Base-by-base conservation (phyloP, 2,113 vertebrate genomes). In the Hypomesus transpacificus region DNA sequence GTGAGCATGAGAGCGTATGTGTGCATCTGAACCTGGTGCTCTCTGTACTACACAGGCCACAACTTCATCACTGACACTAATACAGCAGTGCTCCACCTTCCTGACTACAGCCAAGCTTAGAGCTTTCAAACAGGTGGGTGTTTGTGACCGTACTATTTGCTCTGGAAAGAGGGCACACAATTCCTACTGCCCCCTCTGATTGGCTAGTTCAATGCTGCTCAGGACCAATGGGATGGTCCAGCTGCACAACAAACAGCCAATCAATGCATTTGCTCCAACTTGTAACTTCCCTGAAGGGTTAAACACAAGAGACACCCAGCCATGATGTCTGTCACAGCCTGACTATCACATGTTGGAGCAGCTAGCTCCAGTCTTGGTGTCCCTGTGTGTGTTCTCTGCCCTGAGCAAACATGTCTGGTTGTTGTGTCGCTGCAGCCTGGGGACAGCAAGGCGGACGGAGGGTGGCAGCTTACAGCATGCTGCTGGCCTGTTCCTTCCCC, bases 401-500 rank as follows among this genome's bases (percentile, higher is more conserved):
- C 56, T 9, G 17, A 13, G 18, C 21, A 58, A 18, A 64, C 46
- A 56, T 70, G 14, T 56, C 20, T 14, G 60, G 66, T 70, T 18
- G 67, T 71, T 65, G 68, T 54, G 78, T 65, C n/a, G 61, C 17
- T 53, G 39, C 6, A 34, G 31, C 39, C 39, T 46, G 9, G 39
- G 26, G 53, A 64, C 76, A 65, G 14, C 60, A 76, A 75, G 68
- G 76, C 76, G 63, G 74, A 82, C 73, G 80, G 79, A 73, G 70
- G 73, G 62, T 77, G 79, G 57, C 22, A 72, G 78, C 86, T 88
- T 88, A 88, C 86, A 82, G 81, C 86, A 78, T 85, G 78, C 74
- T 84, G 86, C 71, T 81, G 84, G 81, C 82, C 84, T 71, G 86
- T 78, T 74, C 82, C 80, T 69, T 88, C 86, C 85, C 86, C 85